These are phyloP conservation scores for Drusus annulatus DNA, from an alignment of 1,140 invertebrate genomes.

Conservation along the genomic window DNA sequence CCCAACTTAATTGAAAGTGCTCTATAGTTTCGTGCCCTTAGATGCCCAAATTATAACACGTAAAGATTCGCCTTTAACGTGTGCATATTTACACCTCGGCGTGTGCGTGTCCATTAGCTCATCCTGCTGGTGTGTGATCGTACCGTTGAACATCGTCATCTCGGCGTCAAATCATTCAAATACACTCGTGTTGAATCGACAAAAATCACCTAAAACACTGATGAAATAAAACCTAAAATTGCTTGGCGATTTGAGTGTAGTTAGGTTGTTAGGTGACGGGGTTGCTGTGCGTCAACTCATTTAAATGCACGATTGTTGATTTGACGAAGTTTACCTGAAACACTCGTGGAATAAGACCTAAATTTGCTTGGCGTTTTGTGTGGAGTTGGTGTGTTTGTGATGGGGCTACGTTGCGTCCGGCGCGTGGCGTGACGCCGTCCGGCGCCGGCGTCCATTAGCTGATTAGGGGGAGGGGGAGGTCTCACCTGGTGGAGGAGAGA, in stretches of 20 bases:
- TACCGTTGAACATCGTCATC: background rate
- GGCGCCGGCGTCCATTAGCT: constrained; percentile 53
- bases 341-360: too few species aligned
- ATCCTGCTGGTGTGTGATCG: constrained; percentile 27
- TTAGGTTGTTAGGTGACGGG: background rate
- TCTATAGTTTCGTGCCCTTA: constrained; percentile 2
- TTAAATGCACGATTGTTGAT: too few species aligned
- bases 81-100: constrained; percentile 27
- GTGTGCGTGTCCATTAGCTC: constrained; percentile 28
- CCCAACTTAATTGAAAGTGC: constrained; percentile 10
- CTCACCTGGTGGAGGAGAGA: background rate
- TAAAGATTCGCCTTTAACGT: constrained; percentile 9
- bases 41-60: constrained; percentile 22
- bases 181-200: background rate
- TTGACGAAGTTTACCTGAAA: too few species aligned
- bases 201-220: background rate
- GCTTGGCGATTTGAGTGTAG: background rate
- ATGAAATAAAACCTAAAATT: background rate
- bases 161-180: background rate
- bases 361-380: background rate
- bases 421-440: constrained; percentile 48
- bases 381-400: background rate
- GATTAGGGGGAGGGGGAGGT: constrained; percentile 39
- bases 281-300: too few species aligned
- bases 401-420: constrained; percentile 1